Conservation (phyloP, 2,888 invertebrate species). For the Luperina nickerlii region DNA sequence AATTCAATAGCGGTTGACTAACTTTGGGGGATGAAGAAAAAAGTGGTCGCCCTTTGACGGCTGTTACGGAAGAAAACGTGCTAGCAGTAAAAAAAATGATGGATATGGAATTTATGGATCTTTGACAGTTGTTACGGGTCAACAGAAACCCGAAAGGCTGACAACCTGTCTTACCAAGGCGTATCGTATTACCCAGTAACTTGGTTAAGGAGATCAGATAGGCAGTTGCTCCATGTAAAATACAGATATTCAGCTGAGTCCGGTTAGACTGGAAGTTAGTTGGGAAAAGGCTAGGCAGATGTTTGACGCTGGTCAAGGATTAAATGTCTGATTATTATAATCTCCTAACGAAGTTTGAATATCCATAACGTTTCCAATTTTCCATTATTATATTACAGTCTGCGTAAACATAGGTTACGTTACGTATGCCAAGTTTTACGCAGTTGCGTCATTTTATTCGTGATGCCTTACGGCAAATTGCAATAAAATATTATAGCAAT, state of each 20-base stretch:
- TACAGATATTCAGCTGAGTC: too few relatives aligned
- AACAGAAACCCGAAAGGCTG: too few relatives aligned
- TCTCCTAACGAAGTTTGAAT: neutral
- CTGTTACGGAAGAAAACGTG: too few relatives aligned
- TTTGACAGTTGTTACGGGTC: too few relatives aligned
- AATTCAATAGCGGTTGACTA: too few relatives aligned
- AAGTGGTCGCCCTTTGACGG: too few relatives aligned
- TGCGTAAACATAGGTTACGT: slow-evolving; percentile 33
- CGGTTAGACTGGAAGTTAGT: neutral
- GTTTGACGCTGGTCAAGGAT: neutral
- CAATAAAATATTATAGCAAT: slow-evolving; percentile 58
- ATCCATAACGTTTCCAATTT: neutral
- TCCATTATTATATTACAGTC: slow-evolving; percentile 1
- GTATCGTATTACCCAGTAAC: neutral
- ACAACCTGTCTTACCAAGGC: too few relatives aligned
- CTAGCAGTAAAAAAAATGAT: too few relatives aligned
- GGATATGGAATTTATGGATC: too few relatives aligned
- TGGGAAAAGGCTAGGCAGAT: neutral
- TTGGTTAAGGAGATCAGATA: neutral
- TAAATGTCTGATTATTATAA: neutral
- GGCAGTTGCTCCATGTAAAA: too few relatives aligned
- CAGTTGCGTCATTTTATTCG: slow-evolving; percentile 52
- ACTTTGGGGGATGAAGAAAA: too few relatives aligned
- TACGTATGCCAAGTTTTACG: slow-evolving; percentile 29
- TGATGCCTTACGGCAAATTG: slow-evolving; percentile 63